A percentile compares a stretch with the other conserved stretches of the same genome.
These are phyloP conservation scores for Bombus ignitus DNA, from an alignment of 1,140 invertebrate species.

Conservation along the genomic window DNA sequence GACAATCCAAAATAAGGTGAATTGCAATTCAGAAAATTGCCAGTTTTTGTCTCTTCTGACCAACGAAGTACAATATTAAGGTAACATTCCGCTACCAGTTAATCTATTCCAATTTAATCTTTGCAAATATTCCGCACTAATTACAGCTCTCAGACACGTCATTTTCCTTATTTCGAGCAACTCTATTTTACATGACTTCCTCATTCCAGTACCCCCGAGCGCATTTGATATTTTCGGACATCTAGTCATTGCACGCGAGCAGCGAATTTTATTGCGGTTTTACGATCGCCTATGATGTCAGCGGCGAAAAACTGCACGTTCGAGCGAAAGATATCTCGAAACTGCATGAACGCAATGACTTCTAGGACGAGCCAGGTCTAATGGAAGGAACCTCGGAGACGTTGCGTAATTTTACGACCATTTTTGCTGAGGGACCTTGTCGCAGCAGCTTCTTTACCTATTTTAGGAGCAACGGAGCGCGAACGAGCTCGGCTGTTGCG, in stretches of 20 bases:
- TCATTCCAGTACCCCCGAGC: background rate
- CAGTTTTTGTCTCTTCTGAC: too few species aligned
- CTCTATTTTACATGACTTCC: background rate
- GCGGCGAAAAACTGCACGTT: background rate
- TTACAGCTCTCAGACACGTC: background rate
- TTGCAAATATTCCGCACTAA: background rate
- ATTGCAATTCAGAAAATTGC: too few species aligned
- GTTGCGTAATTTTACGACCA: slow-evolving; percentile 42
- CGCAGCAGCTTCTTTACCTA: slow-evolving; percentile 47
- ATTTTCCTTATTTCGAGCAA: background rate
- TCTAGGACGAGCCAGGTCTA: background rate
- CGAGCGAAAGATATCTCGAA: background rate
- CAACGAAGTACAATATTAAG: too few species aligned
- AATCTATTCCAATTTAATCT: too few species aligned
- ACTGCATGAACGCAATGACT: background rate
- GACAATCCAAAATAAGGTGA: background rate
- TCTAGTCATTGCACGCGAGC: background rate
- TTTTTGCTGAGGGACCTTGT: slow-evolving; percentile 56
- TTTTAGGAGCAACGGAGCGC: slow-evolving; percentile 51
- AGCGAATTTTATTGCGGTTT: slow-evolving; percentile 25
- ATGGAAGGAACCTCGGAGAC: slow-evolving; percentile 1
- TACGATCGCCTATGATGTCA: slow-evolving; percentile 22
- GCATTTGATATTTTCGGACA: slow-evolving; percentile 21
- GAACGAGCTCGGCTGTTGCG: slow-evolving; percentile 1
- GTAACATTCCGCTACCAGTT: background rate